These are phyloP conservation scores for Erethizon dorsatum DNA, from an alignment of 2,797 vertebrate genomes.

Conservation along the genomic window DNA sequence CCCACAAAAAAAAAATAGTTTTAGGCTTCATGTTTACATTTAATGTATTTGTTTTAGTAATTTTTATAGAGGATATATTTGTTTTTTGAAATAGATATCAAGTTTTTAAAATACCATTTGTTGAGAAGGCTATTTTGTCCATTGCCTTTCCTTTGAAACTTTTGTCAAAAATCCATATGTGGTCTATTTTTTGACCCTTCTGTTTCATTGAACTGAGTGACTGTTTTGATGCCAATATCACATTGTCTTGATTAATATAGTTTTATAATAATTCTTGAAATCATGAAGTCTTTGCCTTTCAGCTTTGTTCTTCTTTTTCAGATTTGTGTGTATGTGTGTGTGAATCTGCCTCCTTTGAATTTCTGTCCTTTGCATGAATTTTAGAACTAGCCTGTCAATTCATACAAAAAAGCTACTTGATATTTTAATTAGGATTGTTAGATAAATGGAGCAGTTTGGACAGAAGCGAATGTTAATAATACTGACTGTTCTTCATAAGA, in stretches of 20 bases:
- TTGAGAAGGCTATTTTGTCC: neutral
- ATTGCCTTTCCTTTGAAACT: neutral
- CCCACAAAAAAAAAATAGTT: no score
- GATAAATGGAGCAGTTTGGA: neutral
- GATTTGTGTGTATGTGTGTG: neutral
- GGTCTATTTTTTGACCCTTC: neutral
- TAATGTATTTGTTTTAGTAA: neutral
- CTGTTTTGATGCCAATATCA: neutral
- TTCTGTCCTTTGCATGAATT: neutral
- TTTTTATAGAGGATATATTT: neutral
- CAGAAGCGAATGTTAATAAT: neutral
- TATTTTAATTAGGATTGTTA: conserved; percentile 16
- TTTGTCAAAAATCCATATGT: neutral
- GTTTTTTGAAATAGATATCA: neutral
- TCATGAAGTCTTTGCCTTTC: neutral
- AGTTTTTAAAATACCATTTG: neutral
- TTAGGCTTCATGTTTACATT: neutral
- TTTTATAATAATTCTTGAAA: neutral
- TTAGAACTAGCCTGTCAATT: conserved; percentile 4
- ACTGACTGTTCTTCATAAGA: neutral
- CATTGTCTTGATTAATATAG: neutral
- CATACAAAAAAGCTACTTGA: neutral
- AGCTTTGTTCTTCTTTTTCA: conserved; percentile 38
- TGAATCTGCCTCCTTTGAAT: neutral
- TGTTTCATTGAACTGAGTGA: neutral